Evolutionary conservation across 2,113 vertebrate genomes (phyloP), one percentile per base, ranked within the genome.

Genomic region (Furnarius figulus): DNA sequence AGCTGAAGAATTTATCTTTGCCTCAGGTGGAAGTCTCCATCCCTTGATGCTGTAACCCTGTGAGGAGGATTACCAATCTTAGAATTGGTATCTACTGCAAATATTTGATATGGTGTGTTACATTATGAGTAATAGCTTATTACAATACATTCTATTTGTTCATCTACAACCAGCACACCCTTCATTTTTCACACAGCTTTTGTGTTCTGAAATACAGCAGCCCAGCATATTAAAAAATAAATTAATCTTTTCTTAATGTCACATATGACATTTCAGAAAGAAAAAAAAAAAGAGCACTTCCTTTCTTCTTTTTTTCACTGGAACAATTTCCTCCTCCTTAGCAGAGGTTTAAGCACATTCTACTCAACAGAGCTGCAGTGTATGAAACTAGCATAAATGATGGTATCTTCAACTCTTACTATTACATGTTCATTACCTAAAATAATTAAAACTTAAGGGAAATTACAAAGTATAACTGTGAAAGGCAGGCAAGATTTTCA

Each of bases 381-480:
- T 76, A 53, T 76, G 37, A 94, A 87, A 56, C 20, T 23, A 49
- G 22, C 31, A 65, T 50, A 82, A 95, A 72, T 46, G 2, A 87
- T 47, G 30, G 33, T 53, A 37, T 68, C 58, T 85, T 87, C 53
- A 68, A 14, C 46, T 89, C n/a, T 89, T 42, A 39, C 49, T 68
- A 44, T 74, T 78, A 61, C 8, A 35, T 37, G 53, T 76, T 91
- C 46, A 66, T 76, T 82, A 89, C 21, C 44, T 68, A 91, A 94
- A 92, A 80, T 72, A 91, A 87, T 73, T 89, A 46, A 91, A 89
- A 94, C 27, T 77, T 77, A 70, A 56, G 68, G 53, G 74, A 87
- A 94, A 93, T 85, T 76, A 68, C 28, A 58, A 80, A 82, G 44
- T 70, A 49, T 83, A 62, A 65, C 49, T 39, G 39, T 79, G 56